A percentile compares a stretch with the other conserved stretches of the same genome.
Evolutionary conservation across 2,888 invertebrate species (phyloP).

Genomic region (Drosophila seclusa): DNA sequence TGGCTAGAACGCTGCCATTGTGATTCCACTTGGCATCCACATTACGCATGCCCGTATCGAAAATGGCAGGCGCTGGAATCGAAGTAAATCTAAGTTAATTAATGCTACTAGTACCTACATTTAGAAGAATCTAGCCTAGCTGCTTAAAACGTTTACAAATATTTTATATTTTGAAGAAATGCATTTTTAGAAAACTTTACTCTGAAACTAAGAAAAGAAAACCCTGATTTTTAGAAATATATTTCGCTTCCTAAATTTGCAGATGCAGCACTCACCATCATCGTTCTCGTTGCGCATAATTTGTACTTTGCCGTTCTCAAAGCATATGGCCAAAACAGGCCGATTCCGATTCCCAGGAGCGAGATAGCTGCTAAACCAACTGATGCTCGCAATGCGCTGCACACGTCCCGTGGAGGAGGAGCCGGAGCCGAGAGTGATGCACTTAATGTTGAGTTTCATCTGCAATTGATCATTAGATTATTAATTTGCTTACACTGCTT

Average conservation of each 20-base stretch:
- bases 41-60: slow-evolving; percentile 93
- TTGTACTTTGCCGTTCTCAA: slow-evolving; percentile 93
- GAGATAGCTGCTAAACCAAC: slow-evolving; percentile 94
- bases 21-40: slow-evolving; percentile 97
- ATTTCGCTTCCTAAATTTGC: neutral
- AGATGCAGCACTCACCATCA: slow-evolving; percentile 87
- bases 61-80: slow-evolving; percentile 89
- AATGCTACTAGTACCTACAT: too few relatives aligned
- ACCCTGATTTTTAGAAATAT: neutral
- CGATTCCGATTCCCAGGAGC: slow-evolving; percentile 88
- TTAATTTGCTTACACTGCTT: neutral
- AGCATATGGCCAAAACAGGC: slow-evolving; percentile 94
- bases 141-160: too few relatives aligned
- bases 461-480: slow-evolving; percentile 79
- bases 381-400: slow-evolving; percentile 90
- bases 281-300: slow-evolving; percentile 96
- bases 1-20: slow-evolving; percentile 94
- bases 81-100: neutral
- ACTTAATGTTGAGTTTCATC: slow-evolving; percentile 91
- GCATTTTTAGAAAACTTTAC: too few relatives aligned
- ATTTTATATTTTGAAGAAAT: too few relatives aligned
- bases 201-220: too few relatives aligned
- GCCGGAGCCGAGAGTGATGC: slow-evolving; percentile 83
- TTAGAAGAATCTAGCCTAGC: neutral
- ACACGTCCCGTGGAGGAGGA: slow-evolving; percentile 83